These are phyloP conservation scores for Acipenser ruthenus DNA, from an alignment of 2,797 vertebrate species.

Conservation along the genomic window DNA sequence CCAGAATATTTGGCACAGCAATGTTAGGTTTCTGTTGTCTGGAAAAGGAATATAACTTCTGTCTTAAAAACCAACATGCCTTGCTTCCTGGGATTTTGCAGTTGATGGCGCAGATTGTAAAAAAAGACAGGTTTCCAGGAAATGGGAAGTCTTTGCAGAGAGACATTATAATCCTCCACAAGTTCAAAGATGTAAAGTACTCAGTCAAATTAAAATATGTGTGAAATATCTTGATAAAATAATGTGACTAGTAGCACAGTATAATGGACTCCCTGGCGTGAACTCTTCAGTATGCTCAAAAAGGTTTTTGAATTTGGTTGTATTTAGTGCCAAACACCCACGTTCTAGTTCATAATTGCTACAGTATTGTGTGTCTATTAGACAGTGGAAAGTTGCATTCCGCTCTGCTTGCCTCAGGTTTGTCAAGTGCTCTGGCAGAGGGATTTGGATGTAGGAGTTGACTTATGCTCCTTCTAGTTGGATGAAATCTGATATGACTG, in stretches of 20 bases:
- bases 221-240: too few species aligned
- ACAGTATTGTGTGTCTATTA: conserved; percentile 6
- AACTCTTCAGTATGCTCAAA: too few species aligned
- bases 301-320: too few species aligned
- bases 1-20: conserved; percentile 7
- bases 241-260: too few species aligned
- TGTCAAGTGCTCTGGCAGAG: not conserved
- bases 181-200: too few species aligned
- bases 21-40: not conserved
- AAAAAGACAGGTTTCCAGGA: not conserved
- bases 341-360: not conserved
- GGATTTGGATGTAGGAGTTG: not conserved
- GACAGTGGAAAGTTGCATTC: conserved; percentile 6
- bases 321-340: not conserved
- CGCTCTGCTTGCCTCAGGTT: conserved; percentile 6
- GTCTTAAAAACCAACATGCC: not conserved
- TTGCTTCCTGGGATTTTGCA: not conserved
- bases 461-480: too few species aligned
- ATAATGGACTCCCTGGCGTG: too few species aligned
- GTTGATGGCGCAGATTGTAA: not conserved
- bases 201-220: too few species aligned
- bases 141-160: not conserved
- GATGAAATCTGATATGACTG: not conserved
- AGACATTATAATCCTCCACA: too few species aligned
- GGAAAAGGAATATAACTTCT: conserved; percentile 3